Evolutionary conservation across 2,888 invertebrate species (phyloP).

Genomic region (Tineola bisselliella): DNA sequence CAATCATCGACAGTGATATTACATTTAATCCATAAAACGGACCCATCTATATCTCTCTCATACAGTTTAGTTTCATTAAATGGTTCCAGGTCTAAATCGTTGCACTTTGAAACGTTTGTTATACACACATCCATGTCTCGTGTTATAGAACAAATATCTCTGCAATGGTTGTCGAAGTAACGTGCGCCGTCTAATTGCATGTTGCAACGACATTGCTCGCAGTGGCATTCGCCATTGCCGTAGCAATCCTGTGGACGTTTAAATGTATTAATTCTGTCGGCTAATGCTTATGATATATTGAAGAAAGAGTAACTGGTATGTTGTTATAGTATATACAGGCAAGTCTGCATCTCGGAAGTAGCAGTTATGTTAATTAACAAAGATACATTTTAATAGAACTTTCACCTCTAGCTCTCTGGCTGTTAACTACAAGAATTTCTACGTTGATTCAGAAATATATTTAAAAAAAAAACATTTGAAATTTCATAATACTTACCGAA

Average conservation of each 20-base stretch:
- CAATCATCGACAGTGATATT: conserved; percentile 29
- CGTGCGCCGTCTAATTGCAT: conserved; percentile 34
- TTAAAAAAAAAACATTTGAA: not conserved
- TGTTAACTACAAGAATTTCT: too few relatives aligned
- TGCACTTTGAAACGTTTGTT: conserved; percentile 22
- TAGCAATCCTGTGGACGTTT: conserved; percentile 28
- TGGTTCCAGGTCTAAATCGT: conserved; percentile 20
- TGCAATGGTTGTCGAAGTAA: conserved; percentile 41
- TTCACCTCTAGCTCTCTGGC: too few relatives aligned
- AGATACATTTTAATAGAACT: too few relatives aligned
- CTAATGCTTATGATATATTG: too few relatives aligned
- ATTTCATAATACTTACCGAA: not conserved
- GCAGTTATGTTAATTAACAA: too few relatives aligned
- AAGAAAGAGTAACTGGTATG: too few relatives aligned
- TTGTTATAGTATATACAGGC: too few relatives aligned
- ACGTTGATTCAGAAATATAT: too few relatives aligned
- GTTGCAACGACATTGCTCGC: conserved; percentile 41
- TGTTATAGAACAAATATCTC: conserved; percentile 38
- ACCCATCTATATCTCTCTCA: conserved; percentile 24
- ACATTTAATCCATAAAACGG: conserved; percentile 40
- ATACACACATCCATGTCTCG: conserved; percentile 33
- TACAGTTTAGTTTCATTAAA: conserved; percentile 25
- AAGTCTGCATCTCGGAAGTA: too few relatives aligned
- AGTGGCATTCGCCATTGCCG: conserved; percentile 46
- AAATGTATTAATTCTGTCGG: too few relatives aligned